Base-by-base conservation (phyloP, 2,797 vertebrate genomes). In the Geotrypetes seraphini region DNA sequence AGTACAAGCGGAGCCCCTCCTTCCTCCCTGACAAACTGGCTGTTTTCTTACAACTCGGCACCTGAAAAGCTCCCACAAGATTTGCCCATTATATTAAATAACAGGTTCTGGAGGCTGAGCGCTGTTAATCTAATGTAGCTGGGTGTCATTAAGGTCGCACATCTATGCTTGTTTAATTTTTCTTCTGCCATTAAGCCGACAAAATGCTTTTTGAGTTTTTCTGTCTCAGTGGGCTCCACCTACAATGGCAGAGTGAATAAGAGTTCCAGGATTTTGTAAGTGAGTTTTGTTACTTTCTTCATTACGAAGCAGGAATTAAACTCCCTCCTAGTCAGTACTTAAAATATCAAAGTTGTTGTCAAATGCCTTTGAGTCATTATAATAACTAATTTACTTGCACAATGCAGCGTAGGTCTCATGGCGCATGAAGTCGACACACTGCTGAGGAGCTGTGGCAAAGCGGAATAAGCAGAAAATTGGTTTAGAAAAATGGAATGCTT, bases 341-440 rank as follows among this genome's bases (percentile, higher is more conserved):
- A 80, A 80, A 78, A 81, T 84, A 81, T 84, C 77, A 78, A 81
- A 83, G 78, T 75, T 77, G 79, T 73, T 79, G 74, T 75, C 84
- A 78, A 79, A 75, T 81, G 77, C 74, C 77, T 79, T 76, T 81
- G 72, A 81, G 77, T 79, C 77, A 79, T 77, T 73, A 69, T 78
- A 78, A n/a, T 69, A 61, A 65, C 68, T 79, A 81, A 84, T 83
- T 84, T 79, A 78, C 47, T 79, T 77, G 78, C 74, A 72, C 73
- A 73, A 65, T 59, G 64, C 54, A 73, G 66, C 17, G 39, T 68
- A 43, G 60, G 61, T 74, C 81, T 73, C 72, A 73, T 31, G 49
- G 79, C 71, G 73, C 78, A 76, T 66, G 75, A 73, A 81, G 71
- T 63, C 63, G 60, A 68, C 71, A 79, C 80, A 78, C 69, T 71